A percentile compares a stretch with the other conserved stretches of the same genome.
Conservation (phyloP, 2,113 vertebrate species). For the Psophia crepitans region DNA sequence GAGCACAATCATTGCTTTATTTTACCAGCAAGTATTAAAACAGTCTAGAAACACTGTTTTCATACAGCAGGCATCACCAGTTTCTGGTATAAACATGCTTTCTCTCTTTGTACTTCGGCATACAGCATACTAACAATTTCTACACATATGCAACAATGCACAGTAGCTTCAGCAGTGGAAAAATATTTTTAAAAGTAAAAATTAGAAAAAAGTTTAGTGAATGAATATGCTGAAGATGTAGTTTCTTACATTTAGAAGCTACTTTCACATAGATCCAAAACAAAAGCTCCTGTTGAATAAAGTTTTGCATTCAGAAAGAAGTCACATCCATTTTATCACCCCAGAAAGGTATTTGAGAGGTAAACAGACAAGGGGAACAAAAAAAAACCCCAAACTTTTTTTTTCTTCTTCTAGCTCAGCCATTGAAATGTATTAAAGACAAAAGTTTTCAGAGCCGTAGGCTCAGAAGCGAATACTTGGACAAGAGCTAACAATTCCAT, state of each 20-base stretch:
- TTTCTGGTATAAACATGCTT: neutral
- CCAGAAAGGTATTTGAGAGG: neutral
- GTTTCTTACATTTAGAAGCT: neutral
- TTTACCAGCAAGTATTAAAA: neutral
- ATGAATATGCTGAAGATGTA: neutral
- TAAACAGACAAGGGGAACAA: neutral
- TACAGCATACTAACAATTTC: neutral
- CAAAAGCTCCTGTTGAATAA: neutral
- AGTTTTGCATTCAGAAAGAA: neutral
- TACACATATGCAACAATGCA: neutral
- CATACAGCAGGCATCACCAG: neutral
- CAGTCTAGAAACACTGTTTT: neutral
- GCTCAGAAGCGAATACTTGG: neutral
- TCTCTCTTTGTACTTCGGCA: neutral
- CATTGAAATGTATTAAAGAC: neutral
- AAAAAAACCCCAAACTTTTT: too few species aligned
- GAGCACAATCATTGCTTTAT: neutral
- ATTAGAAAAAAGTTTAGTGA: neutral
- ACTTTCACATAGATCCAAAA: neutral
- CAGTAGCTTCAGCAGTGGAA: neutral
- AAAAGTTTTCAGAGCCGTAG: neutral
- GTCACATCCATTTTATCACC: neutral
- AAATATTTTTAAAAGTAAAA: neutral
- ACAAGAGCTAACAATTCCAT: neutral
- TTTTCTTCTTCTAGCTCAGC: neutral